Base-by-base conservation (phyloP, 2,888 invertebrate genomes). In the Pterostichus madidus region DNA sequence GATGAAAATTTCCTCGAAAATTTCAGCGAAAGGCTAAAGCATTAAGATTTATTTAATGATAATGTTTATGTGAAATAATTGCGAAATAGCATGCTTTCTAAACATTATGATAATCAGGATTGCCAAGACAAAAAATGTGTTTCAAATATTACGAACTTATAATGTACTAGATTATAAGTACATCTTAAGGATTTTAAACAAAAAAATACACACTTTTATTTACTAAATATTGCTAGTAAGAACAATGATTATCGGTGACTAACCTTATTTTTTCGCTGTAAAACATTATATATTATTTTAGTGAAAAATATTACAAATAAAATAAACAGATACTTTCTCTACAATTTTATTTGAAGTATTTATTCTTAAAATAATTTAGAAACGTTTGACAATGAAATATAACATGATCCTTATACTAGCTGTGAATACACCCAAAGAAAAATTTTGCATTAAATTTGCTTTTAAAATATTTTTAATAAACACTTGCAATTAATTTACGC, bases 81-180 rank as follows among this genome's bases (percentile, higher is more conserved):
- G 39, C 53, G 35, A 17, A 8, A 56, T 56, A 56, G 56, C 80
- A 80, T 80, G 80, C 24, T 73, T 17, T 44, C 17, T 39, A 73
- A 8, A 71, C 73, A 80, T 80, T 80, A 80, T 80, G 49, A 17
- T 73, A 80, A 53, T 73, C 73, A 80, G 56, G 35, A 71, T 73
- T 80, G 80, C 80, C 73, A 80, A 52, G 61, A 5, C 35, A n/a
- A 8, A 39, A 5, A 39, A 7, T 32, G 39, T 0, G 15, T 24
- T 11, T 68, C 15, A 68, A 68, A 80, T 52, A 71, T 73, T 53
- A 35, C 52, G 49, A 13, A 39, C 10, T 15, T 53, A 17, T 15
- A 24, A 7, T 10, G 49, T 49, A 49, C 49, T 7, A 39, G 3
- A 39, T 39, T 7, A 39, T 39, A 6, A 39, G 39, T 39, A 39